Conservation (phyloP, 64 coral and sea anemone species). For the Actinia tenebrosa region DNA sequence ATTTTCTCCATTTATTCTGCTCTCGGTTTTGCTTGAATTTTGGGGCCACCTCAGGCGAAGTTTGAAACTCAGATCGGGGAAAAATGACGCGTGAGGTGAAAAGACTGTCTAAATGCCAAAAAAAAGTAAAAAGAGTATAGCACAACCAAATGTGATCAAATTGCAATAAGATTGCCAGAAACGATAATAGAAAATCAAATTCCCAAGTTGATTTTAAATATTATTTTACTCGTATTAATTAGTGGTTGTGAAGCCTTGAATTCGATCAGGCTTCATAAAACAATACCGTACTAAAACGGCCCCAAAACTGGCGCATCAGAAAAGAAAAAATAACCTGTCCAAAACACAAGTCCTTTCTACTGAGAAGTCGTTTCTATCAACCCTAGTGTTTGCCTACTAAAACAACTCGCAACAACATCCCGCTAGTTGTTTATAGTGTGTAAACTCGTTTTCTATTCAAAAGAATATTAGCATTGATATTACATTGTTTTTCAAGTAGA, state of each 20-base stretch:
- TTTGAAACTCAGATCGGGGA: no score
- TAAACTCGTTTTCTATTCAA: neutral
- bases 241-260: neutral
- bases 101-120: neutral
- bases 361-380: neutral
- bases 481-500: neutral
- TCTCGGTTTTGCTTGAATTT: neutral
- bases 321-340: neutral
- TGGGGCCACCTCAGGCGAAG: neutral
- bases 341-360: neutral
- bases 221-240: neutral
- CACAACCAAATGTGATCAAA: neutral
- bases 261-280: neutral
- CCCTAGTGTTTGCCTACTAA: neutral
- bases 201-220: neutral
- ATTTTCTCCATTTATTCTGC: neutral
- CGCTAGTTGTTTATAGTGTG: neutral
- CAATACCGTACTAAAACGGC: neutral
- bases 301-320: neutral
- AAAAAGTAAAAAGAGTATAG: no score
- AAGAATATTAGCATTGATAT: slow-evolving; percentile 1
- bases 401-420: neutral
- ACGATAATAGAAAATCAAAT: neutral
- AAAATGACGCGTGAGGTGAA: no score
- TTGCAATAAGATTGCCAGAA: neutral